Base-by-base conservation (phyloP, 2,888 invertebrate species). In the Tricholauxania praeusta region DNA sequence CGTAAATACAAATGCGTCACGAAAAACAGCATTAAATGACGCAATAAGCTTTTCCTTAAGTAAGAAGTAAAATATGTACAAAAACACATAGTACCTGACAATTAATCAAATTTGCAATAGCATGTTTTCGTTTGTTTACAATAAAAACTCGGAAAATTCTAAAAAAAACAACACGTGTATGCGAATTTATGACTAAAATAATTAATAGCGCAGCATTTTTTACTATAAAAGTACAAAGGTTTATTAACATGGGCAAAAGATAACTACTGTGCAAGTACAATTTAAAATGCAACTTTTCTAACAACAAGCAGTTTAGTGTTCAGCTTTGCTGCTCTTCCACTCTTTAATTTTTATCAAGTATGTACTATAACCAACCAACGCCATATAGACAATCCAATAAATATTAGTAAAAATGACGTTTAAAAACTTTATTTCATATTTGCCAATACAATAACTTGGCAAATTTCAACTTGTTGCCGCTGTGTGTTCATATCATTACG, bases 401-500 rank as follows among this genome's bases (percentile, higher is more conserved):
- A 39, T 39, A 10, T 10, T 39, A 39, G 39, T 39, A 39, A 39
- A 28, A 39, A 39, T 39, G 39, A 39, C 39, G 39, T 39, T 39
- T 39, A 39, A 39, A 39, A 39, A 10, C 39, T 39, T 39, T 39
- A 39, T 39, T 39, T 39, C 39, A 39, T 39, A 39, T 39, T 39
- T 28, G 57, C 19, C 51, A 51, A 14, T 22, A 51, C 64, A 64
- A 51, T 51, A 64, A 51, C 64, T 64, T 69, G 48, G 60, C 47
- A 53, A 62, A 53, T 32, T 63, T 51, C 53, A 70, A 70, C 47
- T 72, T 72, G 72, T 72, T 72, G 66, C 64, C 55, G 57, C 59
- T 53, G n/a, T 57, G 19, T 39, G 39, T 10, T 39, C 7, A 39
- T 39, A 39, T 39, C 32, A 48, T 67, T 63, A 47, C 53, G 39